phyloP scores from a whole-genome alignment of 1,140 invertebrate genomes.

The Lerema accius region DNA sequence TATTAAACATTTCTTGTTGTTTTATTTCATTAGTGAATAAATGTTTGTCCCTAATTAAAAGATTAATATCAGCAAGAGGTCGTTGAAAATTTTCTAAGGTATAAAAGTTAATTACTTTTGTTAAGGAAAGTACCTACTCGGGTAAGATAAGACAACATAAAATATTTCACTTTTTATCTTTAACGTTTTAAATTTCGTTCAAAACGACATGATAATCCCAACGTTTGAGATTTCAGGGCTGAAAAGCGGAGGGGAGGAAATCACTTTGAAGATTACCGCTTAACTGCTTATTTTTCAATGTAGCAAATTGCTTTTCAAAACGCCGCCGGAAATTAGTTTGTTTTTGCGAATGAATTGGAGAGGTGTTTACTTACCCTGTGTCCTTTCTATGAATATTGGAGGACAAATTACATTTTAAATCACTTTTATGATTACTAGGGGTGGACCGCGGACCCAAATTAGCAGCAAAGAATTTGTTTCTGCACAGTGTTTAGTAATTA shows the following conservation, averaged over 20 bases:
- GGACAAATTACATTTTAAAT: too few species aligned
- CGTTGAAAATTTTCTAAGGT: neutral
- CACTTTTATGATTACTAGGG: too few species aligned
- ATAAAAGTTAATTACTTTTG: constrained; percentile 20
- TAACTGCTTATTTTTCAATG: constrained; percentile 20
- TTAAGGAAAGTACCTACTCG: neutral
- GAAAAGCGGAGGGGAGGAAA: constrained; percentile 18
- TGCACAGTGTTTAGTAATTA: too few species aligned
- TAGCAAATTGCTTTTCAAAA: constrained; percentile 9
- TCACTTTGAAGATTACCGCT: constrained; percentile 26
- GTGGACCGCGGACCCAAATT: too few species aligned
- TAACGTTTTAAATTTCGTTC: constrained; percentile 12
- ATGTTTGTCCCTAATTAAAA: neutral
- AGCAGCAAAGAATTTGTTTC: too few species aligned
- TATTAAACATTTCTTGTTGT: too few species aligned
- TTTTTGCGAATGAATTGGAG: constrained; percentile 9
- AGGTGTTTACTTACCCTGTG: constrained; percentile 5
- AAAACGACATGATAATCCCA: constrained; percentile 25
- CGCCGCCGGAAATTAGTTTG: constrained; percentile 8
- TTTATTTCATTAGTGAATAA: neutral
- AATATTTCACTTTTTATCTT: constrained; percentile 10
- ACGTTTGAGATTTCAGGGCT: constrained; percentile 13
- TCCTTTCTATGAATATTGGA: too few species aligned
- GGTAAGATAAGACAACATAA: neutral
- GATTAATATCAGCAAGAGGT: neutral